These are phyloP conservation scores for Rhinichthys klamathensis DNA, from an alignment of 2,113 vertebrate genomes.

Conservation along the genomic window DNA sequence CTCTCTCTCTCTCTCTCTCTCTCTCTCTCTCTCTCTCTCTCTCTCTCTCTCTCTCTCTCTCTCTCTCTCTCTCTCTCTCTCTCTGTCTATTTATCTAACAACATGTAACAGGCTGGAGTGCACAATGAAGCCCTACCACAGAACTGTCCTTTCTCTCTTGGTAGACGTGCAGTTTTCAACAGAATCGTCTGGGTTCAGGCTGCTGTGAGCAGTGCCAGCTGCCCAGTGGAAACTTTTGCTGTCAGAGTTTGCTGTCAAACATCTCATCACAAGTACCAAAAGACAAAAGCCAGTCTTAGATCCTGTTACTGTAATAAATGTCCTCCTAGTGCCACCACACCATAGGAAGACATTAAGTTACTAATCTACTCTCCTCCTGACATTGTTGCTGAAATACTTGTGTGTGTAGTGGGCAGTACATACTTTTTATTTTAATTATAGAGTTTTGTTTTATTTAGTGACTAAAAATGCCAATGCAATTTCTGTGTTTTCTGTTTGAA, in stretches of 20 bases:
- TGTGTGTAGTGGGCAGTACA: no score
- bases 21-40: not conserved
- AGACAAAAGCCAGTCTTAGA: conserved; percentile 48
- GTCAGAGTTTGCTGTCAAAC: conserved; percentile 57
- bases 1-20: not conserved
- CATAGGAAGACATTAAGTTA: conserved; percentile 22
- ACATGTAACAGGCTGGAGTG: not conserved
- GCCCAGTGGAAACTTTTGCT: conserved; percentile 51
- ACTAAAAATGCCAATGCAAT: not conserved
- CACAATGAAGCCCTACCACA: not conserved
- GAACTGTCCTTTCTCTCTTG: not conserved
- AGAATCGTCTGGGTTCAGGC: conserved; percentile 17
- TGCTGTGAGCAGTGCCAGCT: conserved; percentile 40
- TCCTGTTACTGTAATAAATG: conserved; percentile 39
- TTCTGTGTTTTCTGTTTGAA: not conserved
- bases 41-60: not conserved
- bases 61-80: not conserved
- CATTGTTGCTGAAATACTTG: not conserved
- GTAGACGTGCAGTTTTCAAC: not conserved
- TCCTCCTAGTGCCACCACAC: conserved; percentile 25
- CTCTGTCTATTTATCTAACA: not conserved
- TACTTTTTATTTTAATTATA: no score
- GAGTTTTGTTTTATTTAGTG: no score
- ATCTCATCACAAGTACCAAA: conserved; percentile 49
- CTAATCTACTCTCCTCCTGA: conserved; percentile 29